Percentiles rank a stretch among this genome's conserved stretches.
Conservation (phyloP, 2,113 vertebrate genomes). For the Tautogolabrus adspersus region DNA sequence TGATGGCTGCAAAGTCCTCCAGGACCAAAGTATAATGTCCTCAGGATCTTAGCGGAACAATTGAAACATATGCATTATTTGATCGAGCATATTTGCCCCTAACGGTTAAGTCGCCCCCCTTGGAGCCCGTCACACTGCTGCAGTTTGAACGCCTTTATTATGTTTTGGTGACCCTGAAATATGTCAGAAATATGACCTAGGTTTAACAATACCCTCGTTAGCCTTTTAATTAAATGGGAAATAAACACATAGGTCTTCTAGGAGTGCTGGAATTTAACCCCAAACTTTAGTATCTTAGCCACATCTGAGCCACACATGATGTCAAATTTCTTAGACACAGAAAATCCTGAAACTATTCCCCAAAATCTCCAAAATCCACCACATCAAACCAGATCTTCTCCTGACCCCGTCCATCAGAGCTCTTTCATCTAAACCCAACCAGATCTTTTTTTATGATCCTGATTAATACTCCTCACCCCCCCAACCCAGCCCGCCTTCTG, state of each 20-base stretch:
- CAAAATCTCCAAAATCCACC: neutral
- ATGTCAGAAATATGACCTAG: neutral
- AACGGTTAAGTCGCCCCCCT: no score
- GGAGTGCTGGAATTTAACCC: neutral
- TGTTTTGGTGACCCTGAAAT: neutral
- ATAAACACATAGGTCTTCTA: no score
- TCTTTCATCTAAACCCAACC: slow-evolving; percentile 24
- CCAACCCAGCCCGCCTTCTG: slow-evolving; percentile 78
- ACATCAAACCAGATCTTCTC: neutral
- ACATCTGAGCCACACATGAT: neutral
- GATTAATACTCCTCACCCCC: slow-evolving; percentile 83
- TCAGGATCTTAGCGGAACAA: no score
- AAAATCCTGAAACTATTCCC: neutral
- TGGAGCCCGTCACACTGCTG: no score
- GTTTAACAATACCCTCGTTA: neutral
- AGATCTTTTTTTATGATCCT: slow-evolving; percentile 91
- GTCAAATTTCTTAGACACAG: neutral
- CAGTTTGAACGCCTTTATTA: no score
- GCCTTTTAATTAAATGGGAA: no score
- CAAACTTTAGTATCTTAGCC: neutral
- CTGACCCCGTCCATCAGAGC: neutral
- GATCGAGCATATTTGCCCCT: no score
- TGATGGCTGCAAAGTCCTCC: no score
- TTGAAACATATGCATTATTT: no score
- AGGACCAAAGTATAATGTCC: no score